Conservation (phyloP, 1,140 invertebrate genomes). For the Epicauta chinensis region DNA sequence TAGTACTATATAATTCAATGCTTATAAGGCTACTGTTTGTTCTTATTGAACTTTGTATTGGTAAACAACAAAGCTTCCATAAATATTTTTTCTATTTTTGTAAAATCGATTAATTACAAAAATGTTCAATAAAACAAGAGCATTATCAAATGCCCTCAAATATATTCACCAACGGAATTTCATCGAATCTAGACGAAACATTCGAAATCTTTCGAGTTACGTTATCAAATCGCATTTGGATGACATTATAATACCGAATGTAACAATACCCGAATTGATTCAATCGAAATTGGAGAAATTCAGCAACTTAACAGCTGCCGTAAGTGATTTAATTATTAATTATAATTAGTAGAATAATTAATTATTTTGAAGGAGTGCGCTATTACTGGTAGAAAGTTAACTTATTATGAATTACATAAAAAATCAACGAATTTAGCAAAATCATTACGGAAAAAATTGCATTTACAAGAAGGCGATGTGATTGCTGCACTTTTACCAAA, state of each 20-base stretch:
- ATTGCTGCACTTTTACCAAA: slow-evolving; percentile 69
- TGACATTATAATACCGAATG: slow-evolving; percentile 19
- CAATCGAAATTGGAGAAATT: slow-evolving; percentile 11
- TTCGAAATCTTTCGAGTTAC: not conserved
- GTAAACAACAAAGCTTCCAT: too few species aligned
- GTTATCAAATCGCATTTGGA: slow-evolving; percentile 11
- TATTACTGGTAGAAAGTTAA: slow-evolving; percentile 63
- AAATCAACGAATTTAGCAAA: slow-evolving; percentile 59
- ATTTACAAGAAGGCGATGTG: slow-evolving; percentile 62
- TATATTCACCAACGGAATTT: too few species aligned
- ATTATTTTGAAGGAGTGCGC: slow-evolving; percentile 64
- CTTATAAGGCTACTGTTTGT: too few species aligned
- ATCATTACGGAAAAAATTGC: slow-evolving; percentile 57
- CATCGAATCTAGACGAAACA: too few species aligned
- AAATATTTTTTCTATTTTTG: too few species aligned
- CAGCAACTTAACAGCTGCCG: slow-evolving; percentile 10
- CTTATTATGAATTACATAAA: slow-evolving; percentile 58
- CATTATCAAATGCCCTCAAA: too few species aligned
- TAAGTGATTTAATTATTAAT: too few species aligned
- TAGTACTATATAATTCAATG: too few species aligned
- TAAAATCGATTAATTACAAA: too few species aligned
- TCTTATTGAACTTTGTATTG: too few species aligned
- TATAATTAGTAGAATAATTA: too few species aligned
- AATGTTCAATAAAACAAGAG: too few species aligned
- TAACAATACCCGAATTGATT: slow-evolving; percentile 20